Evolutionary conservation across 2,113 vertebrate genomes (phyloP), one percentile per base, ranked within the genome.

Genomic region (Terrapene triunguis): DNA sequence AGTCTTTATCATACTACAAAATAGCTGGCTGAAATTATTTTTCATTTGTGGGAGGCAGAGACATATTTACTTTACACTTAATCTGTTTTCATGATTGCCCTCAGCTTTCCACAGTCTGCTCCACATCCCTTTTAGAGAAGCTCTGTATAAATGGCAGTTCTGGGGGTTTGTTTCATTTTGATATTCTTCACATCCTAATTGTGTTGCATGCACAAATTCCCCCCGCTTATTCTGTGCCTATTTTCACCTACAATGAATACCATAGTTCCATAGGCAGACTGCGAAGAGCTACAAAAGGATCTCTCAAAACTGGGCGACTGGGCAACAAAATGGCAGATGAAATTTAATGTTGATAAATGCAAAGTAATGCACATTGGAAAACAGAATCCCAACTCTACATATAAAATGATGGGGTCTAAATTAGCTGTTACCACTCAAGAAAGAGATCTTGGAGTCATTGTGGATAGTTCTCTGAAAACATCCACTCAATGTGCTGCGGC

Each of bases 21-120:
- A 2, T 16, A 10, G 1, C 11, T 82, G 50, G 10, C 5, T 54
- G 0, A 1, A 38, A 16, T 21, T 3, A 2, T 1, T 5, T 16
- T 1, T 4, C 19, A 0, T 38, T 88, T 74, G n/a, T 4, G 21
- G 0, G 2, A 12, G 32, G 35, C 8, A 2, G n/a, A 57, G 80
- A 48, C 21, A 8, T 2, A 35, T 1, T 17, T 93, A 38, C 6
- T 82, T 51, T n/a, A 16, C 29, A 9, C 55, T 25, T 38, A 44
- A 0, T 29, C 3, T 55, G 29, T 62, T 48, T 8, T 11, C 35
- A 4, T 12, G 53, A 32, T 22, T 1, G 27, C 24, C 27, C 3
- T 9, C 4, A 32, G 35, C 12, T 81, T 32, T 29, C 80, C 29
- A 1, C 21, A 7, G 24, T 4, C 2, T 2, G 8, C 3, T 17